Conservation (phyloP, 2,888 invertebrate genomes). For the Stramonita haemastoma region DNA sequence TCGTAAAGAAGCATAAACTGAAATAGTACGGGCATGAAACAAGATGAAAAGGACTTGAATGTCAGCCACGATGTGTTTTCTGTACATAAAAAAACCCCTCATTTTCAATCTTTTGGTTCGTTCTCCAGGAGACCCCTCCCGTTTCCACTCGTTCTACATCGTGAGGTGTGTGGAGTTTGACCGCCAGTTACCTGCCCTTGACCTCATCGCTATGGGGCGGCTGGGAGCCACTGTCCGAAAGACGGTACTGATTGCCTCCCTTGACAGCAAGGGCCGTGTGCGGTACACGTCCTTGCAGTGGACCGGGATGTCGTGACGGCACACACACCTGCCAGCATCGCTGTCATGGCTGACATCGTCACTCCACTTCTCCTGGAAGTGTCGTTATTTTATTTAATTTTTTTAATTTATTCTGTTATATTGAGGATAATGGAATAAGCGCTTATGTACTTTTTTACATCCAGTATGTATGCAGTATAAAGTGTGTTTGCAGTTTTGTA, state of each 20-base stretch:
- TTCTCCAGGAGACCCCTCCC: constrained; percentile 86
- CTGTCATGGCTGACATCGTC: no score
- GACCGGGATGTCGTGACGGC: constrained; percentile 66
- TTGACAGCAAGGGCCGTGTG: constrained; percentile 74
- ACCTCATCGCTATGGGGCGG: constrained; percentile 85
- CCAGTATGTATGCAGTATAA: no score
- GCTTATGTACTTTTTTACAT: no score
- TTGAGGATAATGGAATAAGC: no score
- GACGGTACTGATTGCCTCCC: constrained; percentile 84
- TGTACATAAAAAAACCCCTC: neutral
- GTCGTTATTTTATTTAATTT: no score
- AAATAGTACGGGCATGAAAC: no score
- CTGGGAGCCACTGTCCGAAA: constrained; percentile 89
- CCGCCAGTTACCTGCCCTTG: constrained; percentile 79
- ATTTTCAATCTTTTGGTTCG: neutral
- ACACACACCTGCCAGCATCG: no score
- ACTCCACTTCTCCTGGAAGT: no score
- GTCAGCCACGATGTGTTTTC: neutral
- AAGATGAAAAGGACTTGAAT: no score
- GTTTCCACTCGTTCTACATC: constrained; percentile 88
- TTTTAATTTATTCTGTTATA: no score
- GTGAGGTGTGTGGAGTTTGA: constrained; percentile 82
- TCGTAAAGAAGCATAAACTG: no score
- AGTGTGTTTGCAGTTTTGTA: no score
- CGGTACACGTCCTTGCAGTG: constrained; percentile 75